Evolutionary conservation across 1,140 invertebrate species (phyloP), one percentile per base, ranked within the genome.

Genomic region (Apocrypta bakeri): DNA sequence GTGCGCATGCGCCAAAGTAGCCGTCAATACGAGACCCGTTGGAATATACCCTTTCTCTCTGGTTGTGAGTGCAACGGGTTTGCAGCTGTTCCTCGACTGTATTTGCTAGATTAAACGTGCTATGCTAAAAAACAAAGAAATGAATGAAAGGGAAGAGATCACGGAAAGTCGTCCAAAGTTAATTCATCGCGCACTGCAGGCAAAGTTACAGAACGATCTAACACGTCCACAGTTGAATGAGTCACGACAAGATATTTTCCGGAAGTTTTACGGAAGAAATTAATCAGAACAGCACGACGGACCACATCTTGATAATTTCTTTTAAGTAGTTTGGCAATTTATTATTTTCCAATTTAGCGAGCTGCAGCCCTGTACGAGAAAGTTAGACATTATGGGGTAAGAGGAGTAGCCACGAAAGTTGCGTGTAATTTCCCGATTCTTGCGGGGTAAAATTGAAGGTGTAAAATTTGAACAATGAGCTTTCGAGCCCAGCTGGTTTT

Each of bases 301-400:
- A 31, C 68, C 69, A 40, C 78, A 33, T 56, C 12, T 40, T 6
- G 12, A 56, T 88, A 90, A 90, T 89, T 90, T 88, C 88, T 88
- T 90, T 88, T 87, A 90, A 88, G 87, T 88, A 89, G 89, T 89
- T 89, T 90, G 85, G 85, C 88, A 88, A 89, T 89, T 90, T 89
- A 89, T 89, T 88, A 90, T 89, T 88, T 89, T 89, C 85, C 88
- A 88, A 89, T 89, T 89, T 88, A 84, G 81, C 85, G 74, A 72
- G 77, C 83, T n/a, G n/a, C n/a, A n/a, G 83, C 83, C 80, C 80
- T 61, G 37, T 8, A 37, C 33, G 75, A 33, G 29, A 63, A 83
- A 79, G n/a, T 83, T 83, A 73, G 81, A 82, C 71, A 71, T 9
- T 1, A 64, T 81, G 84, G 84, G 29, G 4, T 21, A 12, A 37